Conservation (phyloP, 2,797 vertebrate species). For the Amblyraja radiata region DNA sequence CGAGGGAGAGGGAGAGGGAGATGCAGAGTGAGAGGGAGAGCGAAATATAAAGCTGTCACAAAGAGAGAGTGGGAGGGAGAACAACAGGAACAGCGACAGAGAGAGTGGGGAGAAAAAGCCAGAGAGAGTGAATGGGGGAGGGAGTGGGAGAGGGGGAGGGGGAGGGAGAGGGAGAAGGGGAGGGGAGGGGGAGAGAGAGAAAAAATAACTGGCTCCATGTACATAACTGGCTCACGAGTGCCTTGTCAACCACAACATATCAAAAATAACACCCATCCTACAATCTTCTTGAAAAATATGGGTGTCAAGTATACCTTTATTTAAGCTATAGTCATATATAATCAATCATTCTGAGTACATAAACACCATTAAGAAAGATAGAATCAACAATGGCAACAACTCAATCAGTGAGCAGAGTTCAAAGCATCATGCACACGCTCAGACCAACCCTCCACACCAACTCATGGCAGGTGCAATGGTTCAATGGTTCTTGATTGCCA, state of each 20-base stretch:
- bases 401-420: neutral
- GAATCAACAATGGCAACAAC: neutral
- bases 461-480: neutral
- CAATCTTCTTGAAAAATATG: neutral
- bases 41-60: too few species aligned
- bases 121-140: too few species aligned
- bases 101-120: too few species aligned
- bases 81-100: too few species aligned
- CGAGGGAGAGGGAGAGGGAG: too few species aligned
- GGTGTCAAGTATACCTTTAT: neutral
- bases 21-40: too few species aligned
- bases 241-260: neutral
- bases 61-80: too few species aligned
- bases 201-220: too few species aligned
- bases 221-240: neutral
- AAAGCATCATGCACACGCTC: neutral
- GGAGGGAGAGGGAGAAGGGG: neutral
- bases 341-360: neutral
- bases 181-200: neutral
- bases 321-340: slow-evolving; percentile 5
- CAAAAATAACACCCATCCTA: neutral
- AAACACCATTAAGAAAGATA: neutral
- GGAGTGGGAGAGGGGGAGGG: neutral
- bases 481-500: too few species aligned
- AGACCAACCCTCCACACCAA: neutral